These are phyloP conservation scores for Neotoma lepida DNA, from an alignment of 2,113 vertebrate genomes.

Conservation along the genomic window DNA sequence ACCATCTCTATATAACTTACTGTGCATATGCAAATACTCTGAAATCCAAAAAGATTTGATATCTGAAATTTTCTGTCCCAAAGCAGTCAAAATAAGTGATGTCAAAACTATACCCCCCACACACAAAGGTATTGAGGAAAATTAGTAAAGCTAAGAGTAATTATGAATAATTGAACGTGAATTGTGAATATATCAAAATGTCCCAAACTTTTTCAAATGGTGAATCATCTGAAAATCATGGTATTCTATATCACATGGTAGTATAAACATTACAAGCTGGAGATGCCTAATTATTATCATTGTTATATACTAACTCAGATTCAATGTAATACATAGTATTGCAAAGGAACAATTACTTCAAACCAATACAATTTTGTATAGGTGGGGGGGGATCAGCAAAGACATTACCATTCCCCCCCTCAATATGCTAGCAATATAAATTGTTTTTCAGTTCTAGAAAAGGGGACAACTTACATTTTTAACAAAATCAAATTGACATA, in stretches of 20 bases:
- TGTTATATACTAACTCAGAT: background rate
- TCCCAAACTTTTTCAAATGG: conserved; percentile 1
- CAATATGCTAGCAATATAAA: background rate
- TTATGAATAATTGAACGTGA: background rate
- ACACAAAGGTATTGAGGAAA: background rate
- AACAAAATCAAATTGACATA: conserved; percentile 41
- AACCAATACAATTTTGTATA: background rate
- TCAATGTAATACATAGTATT: conserved; percentile 14
- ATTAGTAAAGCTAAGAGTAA: background rate
- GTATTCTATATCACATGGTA: background rate
- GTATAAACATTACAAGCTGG: background rate
- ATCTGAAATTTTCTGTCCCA: background rate
- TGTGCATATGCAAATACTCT: background rate
- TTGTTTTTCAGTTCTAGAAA: background rate
- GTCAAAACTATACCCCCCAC: background rate
- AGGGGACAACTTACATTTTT: background rate
- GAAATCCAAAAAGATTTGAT: background rate
- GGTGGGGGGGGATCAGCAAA: background rate
- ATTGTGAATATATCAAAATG: conserved; percentile 6
- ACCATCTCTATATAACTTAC: background rate
- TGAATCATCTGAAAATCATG: conserved; percentile 14
- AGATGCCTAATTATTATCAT: conserved; percentile 19
- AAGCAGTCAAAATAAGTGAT: background rate
- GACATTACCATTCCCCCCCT: background rate
- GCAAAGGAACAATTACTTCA: background rate